Evolutionary conservation across 35 echinoderm and acorn worm species (phyloP).

Genomic region (Ophioderma brevispina): DNA sequence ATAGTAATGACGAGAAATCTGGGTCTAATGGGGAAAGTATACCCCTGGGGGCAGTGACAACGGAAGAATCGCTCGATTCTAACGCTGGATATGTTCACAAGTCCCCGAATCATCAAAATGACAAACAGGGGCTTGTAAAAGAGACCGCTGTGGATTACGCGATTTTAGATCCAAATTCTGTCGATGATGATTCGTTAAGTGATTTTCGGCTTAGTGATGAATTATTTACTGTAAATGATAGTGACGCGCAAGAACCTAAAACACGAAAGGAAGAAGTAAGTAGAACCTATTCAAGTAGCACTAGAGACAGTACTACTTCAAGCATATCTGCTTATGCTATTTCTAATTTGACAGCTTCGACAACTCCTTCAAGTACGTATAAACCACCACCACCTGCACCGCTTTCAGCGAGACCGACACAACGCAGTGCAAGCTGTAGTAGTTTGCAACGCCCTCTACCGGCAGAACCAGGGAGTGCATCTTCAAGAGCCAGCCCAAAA

Average conservation of each 20-base stretch:
- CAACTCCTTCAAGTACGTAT: not conserved
- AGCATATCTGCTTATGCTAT: not conserved
- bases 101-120: not conserved
- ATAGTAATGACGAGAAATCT: not conserved
- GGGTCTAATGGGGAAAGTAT: not conserved
- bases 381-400: not conserved
- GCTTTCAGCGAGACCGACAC: not conserved
- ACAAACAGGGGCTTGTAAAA: not conserved
- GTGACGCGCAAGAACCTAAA: not conserved
- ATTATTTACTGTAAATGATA: not conserved
- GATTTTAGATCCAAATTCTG: not conserved
- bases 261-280: not conserved
- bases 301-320: not conserved
- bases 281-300: not conserved
- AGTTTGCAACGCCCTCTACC: not conserved
- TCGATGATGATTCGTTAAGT: not conserved
- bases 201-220: not conserved
- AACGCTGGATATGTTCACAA: not conserved
- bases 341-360: not conserved
- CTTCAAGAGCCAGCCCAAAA: not conserved
- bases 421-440: not conserved
- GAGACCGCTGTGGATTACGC: conserved; percentile 2
- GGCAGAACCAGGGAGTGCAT: not conserved
- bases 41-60: not conserved
- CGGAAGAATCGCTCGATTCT: not conserved